Evolutionary conservation across 2,797 vertebrate genomes (phyloP).

Genomic region (Emydoidea blandingii): DNA sequence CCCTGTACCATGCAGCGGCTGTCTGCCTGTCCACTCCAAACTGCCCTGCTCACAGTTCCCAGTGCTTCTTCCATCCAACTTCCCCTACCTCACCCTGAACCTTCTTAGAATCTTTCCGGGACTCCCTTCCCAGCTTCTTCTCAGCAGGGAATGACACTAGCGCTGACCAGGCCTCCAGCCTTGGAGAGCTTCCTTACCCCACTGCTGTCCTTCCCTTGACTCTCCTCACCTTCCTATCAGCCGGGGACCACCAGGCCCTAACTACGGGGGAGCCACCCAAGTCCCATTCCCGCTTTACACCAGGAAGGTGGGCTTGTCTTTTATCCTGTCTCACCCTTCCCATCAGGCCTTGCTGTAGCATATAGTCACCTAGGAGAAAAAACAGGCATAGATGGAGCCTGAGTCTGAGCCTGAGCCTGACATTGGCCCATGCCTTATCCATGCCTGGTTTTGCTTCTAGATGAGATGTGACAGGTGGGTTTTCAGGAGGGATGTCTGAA

Average conservation of each 20-base stretch:
- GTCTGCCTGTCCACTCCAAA: neutral
- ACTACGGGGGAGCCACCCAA: neutral
- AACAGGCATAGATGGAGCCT: no score
- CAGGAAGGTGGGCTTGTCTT: neutral
- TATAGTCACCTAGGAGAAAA: neutral
- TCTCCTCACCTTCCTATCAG: neutral
- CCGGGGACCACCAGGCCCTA: neutral
- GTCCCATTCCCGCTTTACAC: neutral
- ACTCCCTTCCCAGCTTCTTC: neutral
- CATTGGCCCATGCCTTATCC: neutral
- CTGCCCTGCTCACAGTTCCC: neutral
- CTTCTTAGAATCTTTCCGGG: neutral
- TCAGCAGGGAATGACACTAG: neutral
- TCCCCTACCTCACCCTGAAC: neutral
- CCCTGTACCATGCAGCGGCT: neutral
- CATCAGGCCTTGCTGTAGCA: neutral
- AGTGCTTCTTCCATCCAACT: neutral
- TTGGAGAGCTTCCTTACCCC: neutral
- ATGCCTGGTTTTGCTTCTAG: neutral
- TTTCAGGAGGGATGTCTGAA: neutral
- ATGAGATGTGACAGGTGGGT: neutral
- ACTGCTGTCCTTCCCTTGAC: neutral
- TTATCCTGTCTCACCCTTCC: neutral
- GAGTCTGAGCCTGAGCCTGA: no score
- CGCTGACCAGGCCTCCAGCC: neutral